Conservation (phyloP, 2,888 invertebrate genomes). For the Cheilosia impressa region DNA sequence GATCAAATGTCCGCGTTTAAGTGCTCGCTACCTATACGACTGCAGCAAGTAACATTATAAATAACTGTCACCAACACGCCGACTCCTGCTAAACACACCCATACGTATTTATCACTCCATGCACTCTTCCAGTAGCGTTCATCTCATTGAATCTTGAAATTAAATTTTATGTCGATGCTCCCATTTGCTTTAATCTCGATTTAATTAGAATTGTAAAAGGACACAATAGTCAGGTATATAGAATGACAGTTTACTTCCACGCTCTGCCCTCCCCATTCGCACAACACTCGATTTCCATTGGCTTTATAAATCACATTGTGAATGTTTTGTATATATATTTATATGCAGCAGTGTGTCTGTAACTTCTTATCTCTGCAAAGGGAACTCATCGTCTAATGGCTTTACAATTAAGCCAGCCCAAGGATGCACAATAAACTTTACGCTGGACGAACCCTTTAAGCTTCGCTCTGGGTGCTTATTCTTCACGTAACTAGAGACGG, state of each 20-base stretch:
- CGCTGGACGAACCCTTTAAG: constrained; percentile 64
- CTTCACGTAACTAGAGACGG: constrained; percentile 1
- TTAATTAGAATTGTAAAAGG: constrained; percentile 70
- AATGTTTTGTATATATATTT: constrained; percentile 11
- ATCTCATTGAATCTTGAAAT: constrained; percentile 55
- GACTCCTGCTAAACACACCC: neutral
- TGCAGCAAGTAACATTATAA: constrained; percentile 33
- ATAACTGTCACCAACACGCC: constrained; percentile 17
- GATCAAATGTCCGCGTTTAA: constrained; percentile 37
- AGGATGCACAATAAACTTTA: constrained; percentile 72
- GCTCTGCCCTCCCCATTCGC: neutral
- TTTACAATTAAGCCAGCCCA: constrained; percentile 69
- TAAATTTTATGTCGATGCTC: constrained; percentile 68
- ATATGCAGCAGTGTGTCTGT: constrained; percentile 49
- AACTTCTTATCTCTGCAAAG: constrained; percentile 61
- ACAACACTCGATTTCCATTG: constrained; percentile 45
- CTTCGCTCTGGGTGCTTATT: constrained; percentile 23
- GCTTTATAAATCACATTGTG: constrained; percentile 66
- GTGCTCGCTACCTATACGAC: neutral
- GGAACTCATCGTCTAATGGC: constrained; percentile 58
- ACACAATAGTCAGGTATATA: constrained; percentile 51
- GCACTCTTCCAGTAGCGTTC: constrained; percentile 24
- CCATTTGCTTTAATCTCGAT: constrained; percentile 70
- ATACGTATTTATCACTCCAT: neutral
- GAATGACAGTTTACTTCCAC: constrained; percentile 51